These are phyloP conservation scores for Dromaius novaehollandiae DNA, from an alignment of 2,113 vertebrate genomes.

Conservation along the genomic window DNA sequence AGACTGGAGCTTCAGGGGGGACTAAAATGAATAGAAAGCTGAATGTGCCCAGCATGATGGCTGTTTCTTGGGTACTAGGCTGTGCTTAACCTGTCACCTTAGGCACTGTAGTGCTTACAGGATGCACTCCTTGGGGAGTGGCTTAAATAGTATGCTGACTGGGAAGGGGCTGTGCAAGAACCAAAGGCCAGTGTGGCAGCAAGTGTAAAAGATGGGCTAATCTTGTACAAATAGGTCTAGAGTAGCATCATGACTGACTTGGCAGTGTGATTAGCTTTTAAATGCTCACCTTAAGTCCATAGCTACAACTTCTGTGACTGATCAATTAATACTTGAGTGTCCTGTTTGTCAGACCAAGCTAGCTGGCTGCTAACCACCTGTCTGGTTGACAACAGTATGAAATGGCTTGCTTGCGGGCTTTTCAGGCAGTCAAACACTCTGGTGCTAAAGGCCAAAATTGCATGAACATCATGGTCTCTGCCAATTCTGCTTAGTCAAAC, in stretches of 20 bases:
- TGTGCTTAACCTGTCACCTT: neutral
- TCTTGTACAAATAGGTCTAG: neutral
- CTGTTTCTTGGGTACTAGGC: neutral
- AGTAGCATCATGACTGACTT: neutral
- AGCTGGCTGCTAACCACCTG: neutral
- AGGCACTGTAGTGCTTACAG: neutral
- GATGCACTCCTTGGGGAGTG: neutral
- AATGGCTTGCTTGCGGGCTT: neutral
- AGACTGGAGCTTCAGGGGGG: neutral
- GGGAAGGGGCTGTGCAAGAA: neutral
- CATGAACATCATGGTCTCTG: accelerated
- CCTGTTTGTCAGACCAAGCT: neutral
- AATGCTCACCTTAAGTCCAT: accelerated
- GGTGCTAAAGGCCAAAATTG: neutral
- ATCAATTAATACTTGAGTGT: neutral
- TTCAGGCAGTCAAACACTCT: neutral
- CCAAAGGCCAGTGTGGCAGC: neutral
- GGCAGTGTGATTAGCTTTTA: neutral
- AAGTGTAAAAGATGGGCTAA: neutral
- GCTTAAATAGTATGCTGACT: neutral
- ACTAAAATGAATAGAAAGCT: neutral
- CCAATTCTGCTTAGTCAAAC: neutral
- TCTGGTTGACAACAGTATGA: neutral
- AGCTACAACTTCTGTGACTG: neutral
- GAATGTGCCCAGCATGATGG: neutral